These are phyloP conservation scores for Macropis europaea DNA, from an alignment of 2,888 invertebrate genomes.

Conservation along the genomic window DNA sequence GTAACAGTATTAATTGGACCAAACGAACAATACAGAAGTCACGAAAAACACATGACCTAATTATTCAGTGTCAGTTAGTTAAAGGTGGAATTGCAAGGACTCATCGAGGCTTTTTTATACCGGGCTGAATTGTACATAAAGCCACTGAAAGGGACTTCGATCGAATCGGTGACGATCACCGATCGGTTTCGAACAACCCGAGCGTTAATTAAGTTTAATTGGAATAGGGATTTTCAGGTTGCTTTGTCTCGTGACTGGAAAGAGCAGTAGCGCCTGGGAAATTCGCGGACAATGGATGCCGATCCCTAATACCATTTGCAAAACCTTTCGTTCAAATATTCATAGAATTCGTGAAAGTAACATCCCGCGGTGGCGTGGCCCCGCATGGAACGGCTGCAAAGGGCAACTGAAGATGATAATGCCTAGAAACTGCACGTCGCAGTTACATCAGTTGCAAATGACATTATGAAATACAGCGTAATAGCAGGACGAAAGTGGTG, in stretches of 20 bases:
- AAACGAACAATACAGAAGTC: no score
- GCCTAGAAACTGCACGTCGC: conserved; percentile 64
- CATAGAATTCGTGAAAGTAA: conserved; percentile 72
- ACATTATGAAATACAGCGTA: conserved; percentile 75
- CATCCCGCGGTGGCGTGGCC: conserved; percentile 43
- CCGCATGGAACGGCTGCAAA: conserved; percentile 62
- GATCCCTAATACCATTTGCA: conserved; percentile 36
- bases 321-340: conserved; percentile 64
- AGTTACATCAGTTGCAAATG: conserved; percentile 74
- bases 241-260: conserved; percentile 7
- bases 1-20: no score
- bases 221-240: conserved; percentile 4
- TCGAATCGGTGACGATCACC: background rate
- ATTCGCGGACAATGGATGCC: conserved; percentile 39
- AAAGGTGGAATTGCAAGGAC: background rate
- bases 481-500: conserved; percentile 67
- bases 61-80: background rate
- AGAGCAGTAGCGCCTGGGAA: conserved; percentile 32
- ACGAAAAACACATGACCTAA: no score
- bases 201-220: conserved; percentile 29
- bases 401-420: conserved; percentile 71
- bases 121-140: background rate
- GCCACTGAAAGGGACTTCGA: background rate
- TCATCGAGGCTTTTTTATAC: background rate
- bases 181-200: background rate